A percentile compares a stretch with the other conserved stretches of the same genome.
Conservation (phyloP, 2,113 vertebrate genomes). For the Alligator mississippiensis region DNA sequence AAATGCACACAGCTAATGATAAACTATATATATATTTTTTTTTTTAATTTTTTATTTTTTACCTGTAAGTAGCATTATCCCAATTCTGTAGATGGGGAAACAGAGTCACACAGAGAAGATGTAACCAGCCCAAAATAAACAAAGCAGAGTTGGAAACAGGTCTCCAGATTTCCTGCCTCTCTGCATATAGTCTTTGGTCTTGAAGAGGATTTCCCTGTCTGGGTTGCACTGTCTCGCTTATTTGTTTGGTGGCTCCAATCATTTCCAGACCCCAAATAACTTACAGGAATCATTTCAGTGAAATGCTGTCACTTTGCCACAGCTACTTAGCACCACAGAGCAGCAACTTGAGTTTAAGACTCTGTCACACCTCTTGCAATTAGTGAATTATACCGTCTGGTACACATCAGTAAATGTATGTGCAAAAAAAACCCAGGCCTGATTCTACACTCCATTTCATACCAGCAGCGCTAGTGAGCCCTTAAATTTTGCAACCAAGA, state of each 20-base stretch:
- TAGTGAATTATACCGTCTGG: not conserved
- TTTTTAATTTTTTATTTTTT: too few relatives aligned
- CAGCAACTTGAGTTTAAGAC: not conserved
- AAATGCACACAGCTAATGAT: too few relatives aligned
- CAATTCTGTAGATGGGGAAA: not conserved
- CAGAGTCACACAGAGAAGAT: not conserved
- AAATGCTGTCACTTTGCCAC: not conserved
- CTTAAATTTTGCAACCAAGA: not conserved
- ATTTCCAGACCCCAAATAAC: not conserved
- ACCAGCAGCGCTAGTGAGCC: not conserved
- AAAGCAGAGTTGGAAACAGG: not conserved
- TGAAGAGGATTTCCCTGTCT: too few relatives aligned
- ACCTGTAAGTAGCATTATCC: not conserved
- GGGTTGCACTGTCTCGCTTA: too few relatives aligned
- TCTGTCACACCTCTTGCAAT: not conserved
- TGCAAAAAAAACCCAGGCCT: not conserved
- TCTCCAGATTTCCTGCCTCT: accelerated
- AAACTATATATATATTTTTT: too few relatives aligned
- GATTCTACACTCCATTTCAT: accelerated
- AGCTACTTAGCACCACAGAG: accelerated
- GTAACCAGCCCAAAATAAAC: not conserved
- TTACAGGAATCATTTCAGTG: not conserved
- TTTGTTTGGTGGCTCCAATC: not conserved
- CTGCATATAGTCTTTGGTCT: not conserved
- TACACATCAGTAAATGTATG: not conserved